Percentiles rank a stretch among this genome's conserved stretches.
Evolutionary conservation across 1,140 invertebrate genomes (phyloP).

Genomic region (Phenacoccus solenopsis): DNA sequence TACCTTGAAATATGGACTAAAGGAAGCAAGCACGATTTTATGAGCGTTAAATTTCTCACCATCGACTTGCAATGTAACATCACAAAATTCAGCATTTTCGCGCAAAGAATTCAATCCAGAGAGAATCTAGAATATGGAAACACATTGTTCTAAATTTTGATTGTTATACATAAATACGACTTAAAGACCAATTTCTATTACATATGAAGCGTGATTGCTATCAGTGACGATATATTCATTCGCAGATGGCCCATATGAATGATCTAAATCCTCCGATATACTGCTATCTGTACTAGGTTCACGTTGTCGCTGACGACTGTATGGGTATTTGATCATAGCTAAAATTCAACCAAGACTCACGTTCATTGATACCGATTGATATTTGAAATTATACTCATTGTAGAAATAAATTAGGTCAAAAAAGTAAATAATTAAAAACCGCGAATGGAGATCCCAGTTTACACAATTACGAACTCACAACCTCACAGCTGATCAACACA

Average conservation of each 20-base stretch:
- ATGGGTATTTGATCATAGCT: not conserved
- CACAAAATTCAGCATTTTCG: slow-evolving; percentile 44
- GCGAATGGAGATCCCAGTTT: no score
- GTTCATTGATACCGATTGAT: no score
- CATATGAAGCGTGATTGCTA: slow-evolving; percentile 29
- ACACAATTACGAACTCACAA: no score
- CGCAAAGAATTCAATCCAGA: slow-evolving; percentile 40
- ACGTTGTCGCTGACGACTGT: slow-evolving; percentile 14
- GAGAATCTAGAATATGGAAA: slow-evolving; percentile 32
- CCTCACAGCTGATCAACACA: no score
- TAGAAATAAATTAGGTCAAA: no score
- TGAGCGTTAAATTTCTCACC: slow-evolving; percentile 77
- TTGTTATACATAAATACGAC: not conserved
- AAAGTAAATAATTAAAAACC: no score
- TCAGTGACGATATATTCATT: slow-evolving; percentile 33
- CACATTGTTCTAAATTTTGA: not conserved
- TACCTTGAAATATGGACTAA: slow-evolving; percentile 88
- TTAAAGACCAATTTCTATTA: slow-evolving; percentile 21
- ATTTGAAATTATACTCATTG: no score
- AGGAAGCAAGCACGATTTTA: slow-evolving; percentile 79
- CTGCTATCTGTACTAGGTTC: slow-evolving; percentile 26
- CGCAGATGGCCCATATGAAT: slow-evolving; percentile 25
- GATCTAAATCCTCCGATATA: slow-evolving; percentile 23
- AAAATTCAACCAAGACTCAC: no score
- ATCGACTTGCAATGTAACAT: slow-evolving; percentile 74